Conservation (phyloP, 2,113 vertebrate species). For the Tylochromis polylepis region DNA sequence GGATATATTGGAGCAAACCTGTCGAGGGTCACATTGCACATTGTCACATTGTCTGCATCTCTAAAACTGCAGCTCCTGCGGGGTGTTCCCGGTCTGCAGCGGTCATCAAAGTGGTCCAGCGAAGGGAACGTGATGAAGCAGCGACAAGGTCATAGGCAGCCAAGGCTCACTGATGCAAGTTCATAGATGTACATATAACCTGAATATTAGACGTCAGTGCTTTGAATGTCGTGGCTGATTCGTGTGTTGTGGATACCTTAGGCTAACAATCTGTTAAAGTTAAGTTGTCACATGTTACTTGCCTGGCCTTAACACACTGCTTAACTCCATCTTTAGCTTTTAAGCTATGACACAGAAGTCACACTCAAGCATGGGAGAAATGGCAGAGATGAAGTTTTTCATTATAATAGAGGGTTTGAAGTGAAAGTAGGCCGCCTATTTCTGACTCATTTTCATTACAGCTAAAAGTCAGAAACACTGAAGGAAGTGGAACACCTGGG, state of each 20-base stretch:
- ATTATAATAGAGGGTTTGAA: slow-evolving; percentile 24
- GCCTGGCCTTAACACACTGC: neutral
- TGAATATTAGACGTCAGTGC: neutral
- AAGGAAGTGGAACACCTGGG: slow-evolving; percentile 38
- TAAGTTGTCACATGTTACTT: neutral
- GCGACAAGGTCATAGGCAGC: neutral
- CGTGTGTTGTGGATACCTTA: neutral
- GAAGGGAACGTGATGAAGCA: neutral
- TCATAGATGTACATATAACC: neutral
- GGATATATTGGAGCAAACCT: neutral
- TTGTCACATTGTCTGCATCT: neutral
- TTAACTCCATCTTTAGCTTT: neutral
- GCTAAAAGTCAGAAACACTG: slow-evolving; percentile 41
- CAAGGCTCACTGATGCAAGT: neutral
- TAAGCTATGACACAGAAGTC: neutral
- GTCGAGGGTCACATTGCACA: too few species aligned
- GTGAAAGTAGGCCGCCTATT: slow-evolving; percentile 60
- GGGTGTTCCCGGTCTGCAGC: neutral
- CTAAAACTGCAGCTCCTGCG: neutral
- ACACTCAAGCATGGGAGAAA: neutral
- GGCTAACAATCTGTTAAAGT: neutral
- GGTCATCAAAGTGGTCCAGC: neutral
- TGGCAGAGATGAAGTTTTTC: neutral
- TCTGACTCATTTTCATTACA: slow-evolving; percentile 44
- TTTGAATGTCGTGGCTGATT: neutral